Evolutionary conservation across 2,797 vertebrate species (phyloP).

Genomic region (Lacerta agilis): DNA sequence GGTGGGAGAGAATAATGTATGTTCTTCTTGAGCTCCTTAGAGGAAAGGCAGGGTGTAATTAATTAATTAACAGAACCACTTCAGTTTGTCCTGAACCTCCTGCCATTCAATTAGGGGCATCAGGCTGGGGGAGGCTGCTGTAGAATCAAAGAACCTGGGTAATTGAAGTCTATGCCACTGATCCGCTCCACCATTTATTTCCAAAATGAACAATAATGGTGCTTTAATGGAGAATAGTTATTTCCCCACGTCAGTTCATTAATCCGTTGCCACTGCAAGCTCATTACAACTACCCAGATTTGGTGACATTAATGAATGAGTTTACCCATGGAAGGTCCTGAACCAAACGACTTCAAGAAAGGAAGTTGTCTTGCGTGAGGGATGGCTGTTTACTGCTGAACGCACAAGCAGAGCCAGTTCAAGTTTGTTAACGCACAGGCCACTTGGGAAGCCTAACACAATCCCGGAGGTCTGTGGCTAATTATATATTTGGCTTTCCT

Average conservation of each 20-base stretch:
- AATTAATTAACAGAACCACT: background rate
- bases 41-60: background rate
- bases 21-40: background rate
- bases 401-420: background rate
- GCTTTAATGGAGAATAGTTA: slow-evolving; percentile 14
- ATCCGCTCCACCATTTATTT: background rate
- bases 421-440: too few species aligned
- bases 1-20: too few species aligned
- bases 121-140: background rate
- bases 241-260: slow-evolving; percentile 14
- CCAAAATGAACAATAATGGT: background rate
- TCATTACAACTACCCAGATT: background rate
- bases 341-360: background rate
- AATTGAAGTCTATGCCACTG: background rate
- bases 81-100: background rate
- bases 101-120: background rate
- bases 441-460: background rate
- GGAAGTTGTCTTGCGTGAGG: background rate
- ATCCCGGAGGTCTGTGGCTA: too few species aligned
- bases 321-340: background rate
- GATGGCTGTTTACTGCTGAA: background rate
- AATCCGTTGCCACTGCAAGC: slow-evolving; percentile 2
- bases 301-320: background rate
- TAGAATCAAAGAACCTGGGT: background rate
- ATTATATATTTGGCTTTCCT: background rate